Percentiles rank a stretch among this genome's conserved stretches.
phyloP scores from a whole-genome alignment of 2,797 vertebrate species.

The Phalloptychus januarius region DNA sequence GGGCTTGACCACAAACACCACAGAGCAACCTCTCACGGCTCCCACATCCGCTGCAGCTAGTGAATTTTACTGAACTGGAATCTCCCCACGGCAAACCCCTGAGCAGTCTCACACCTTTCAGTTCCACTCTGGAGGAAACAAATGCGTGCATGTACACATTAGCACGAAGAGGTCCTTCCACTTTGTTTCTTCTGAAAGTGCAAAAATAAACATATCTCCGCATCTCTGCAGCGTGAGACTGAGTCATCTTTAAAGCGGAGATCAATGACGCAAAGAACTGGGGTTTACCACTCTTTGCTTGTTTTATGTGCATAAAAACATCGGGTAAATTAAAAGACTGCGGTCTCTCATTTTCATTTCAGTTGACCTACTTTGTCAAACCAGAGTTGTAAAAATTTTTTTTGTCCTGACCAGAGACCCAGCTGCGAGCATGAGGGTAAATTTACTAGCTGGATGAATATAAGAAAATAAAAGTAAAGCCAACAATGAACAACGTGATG shows the following conservation, averaged over 20 bases:
- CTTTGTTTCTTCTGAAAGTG: slow-evolving; percentile 25
- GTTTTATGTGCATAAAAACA: slow-evolving; percentile 25
- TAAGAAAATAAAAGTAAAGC: background rate
- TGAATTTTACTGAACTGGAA: slow-evolving; percentile 65
- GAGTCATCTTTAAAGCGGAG: slow-evolving; percentile 47
- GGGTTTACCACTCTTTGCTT: slow-evolving; percentile 46
- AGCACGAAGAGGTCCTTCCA: slow-evolving; percentile 7
- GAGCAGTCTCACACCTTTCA: slow-evolving; percentile 44
- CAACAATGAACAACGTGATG: background rate
- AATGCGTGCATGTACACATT: background rate
- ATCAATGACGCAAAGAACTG: slow-evolving; percentile 30
- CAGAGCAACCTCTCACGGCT: slow-evolving; percentile 59
- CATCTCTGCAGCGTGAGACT: slow-evolving; percentile 27
- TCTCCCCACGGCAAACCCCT: slow-evolving; percentile 73
- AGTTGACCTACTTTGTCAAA: slow-evolving; percentile 46
- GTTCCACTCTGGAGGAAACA: slow-evolving; percentile 28
- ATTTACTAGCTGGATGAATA: slow-evolving; percentile 16
- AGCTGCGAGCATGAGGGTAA: slow-evolving; percentile 3
- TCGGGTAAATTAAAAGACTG: slow-evolving; percentile 29
- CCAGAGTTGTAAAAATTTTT: slow-evolving; percentile 15
- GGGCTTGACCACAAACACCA: slow-evolving; percentile 61
- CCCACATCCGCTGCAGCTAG: slow-evolving; percentile 62
- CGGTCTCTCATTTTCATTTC: slow-evolving; percentile 34
- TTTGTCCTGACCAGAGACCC: slow-evolving; percentile 21
- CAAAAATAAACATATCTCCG: slow-evolving; percentile 46